phyloP scores from a whole-genome alignment of 1,140 invertebrate genomes.

The Drosophila ambigua region DNA sequence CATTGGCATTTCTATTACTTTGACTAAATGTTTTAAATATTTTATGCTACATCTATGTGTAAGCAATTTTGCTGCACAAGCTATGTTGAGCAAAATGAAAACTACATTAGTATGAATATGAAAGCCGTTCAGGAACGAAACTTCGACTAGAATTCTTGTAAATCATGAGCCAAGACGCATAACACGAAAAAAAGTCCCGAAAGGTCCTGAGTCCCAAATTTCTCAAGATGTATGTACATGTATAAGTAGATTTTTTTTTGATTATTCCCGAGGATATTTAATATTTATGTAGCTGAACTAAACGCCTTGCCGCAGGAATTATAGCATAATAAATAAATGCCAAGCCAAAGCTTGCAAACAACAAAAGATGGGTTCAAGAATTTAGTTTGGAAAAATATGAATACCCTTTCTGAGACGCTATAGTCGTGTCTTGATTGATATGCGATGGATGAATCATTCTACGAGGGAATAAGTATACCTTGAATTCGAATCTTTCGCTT shows the following conservation, averaged over 20 bases:
- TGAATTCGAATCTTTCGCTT: too few relatives aligned
- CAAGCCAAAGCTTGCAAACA: constrained; percentile 63
- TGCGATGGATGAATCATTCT: too few relatives aligned
- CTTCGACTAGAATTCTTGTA: constrained; percentile 34
- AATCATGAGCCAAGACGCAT: constrained; percentile 29
- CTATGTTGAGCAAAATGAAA: constrained; percentile 72
- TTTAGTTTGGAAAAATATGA: background rate
- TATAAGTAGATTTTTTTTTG: constrained; percentile 18
- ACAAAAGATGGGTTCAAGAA: background rate
- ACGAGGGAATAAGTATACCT: too few relatives aligned
- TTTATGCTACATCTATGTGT: constrained; percentile 74
- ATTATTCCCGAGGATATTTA: constrained; percentile 47
- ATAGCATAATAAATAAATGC: constrained; percentile 60
- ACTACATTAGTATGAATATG: constrained; percentile 34
- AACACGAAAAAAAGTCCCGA: constrained; percentile 15
- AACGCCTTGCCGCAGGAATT: constrained; percentile 77
- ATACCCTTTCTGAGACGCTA: constrained; percentile 17
- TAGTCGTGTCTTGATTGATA: too few relatives aligned
- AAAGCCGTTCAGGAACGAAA: constrained; percentile 34
- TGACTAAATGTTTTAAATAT: constrained; percentile 70
- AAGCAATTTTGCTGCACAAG: constrained; percentile 73
- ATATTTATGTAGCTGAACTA: constrained; percentile 82
- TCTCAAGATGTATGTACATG: constrained; percentile 28
- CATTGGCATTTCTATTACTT: constrained; percentile 44
- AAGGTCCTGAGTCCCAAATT: constrained; percentile 21